Conservation (phyloP, 2,888 invertebrate species). For the Cepaea hortensis region DNA sequence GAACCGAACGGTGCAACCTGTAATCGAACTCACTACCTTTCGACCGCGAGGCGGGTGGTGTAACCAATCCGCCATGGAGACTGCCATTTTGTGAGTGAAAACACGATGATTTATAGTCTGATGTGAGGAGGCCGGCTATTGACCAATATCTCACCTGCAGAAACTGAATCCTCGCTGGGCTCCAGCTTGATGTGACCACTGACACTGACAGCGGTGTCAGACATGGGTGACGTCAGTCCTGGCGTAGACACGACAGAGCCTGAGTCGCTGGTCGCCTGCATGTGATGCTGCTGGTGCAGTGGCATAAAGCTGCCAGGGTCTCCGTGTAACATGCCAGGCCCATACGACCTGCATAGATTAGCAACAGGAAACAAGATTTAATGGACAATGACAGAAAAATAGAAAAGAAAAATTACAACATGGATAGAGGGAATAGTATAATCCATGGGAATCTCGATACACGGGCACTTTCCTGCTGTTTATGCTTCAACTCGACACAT, state of each 20-base stretch:
- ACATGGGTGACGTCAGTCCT: constrained; percentile 44
- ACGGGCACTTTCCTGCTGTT: no score
- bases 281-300: constrained; percentile 9
- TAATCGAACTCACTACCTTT: no score
- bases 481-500: no score
- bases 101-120: not conserved
- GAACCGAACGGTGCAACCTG: no score
- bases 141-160: constrained; percentile 41
- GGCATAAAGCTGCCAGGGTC: constrained; percentile 39
- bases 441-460: no score
- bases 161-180: constrained; percentile 47
- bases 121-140: not conserved
- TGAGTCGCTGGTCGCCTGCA: constrained; percentile 27
- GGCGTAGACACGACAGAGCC: constrained; percentile 40
- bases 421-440: no score
- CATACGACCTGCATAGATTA: constrained; percentile 7
- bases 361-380: constrained; percentile 3
- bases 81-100: not conserved
- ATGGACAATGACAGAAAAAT: not conserved
- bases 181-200: constrained; percentile 49
- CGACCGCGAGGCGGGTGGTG: no score
- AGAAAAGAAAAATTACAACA: no score
- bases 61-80: no score
- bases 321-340: constrained; percentile 31
- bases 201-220: constrained; percentile 17